phyloP scores from a whole-genome alignment of 2,113 vertebrate species.

The Melanotaenia duboulayi region DNA sequence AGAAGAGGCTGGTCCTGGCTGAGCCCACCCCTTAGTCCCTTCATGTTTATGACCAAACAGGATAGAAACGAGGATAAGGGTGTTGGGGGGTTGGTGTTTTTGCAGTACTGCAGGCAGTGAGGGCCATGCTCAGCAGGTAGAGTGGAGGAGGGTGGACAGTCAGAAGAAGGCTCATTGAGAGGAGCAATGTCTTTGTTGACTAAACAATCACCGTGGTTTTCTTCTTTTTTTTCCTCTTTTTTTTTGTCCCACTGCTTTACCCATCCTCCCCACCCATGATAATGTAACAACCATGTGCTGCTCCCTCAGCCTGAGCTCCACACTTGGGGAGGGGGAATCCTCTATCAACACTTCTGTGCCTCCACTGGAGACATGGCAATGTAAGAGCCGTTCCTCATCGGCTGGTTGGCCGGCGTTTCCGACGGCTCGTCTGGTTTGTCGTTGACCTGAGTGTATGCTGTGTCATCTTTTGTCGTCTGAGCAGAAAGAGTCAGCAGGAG shows the following conservation, averaged over 20 bases:
- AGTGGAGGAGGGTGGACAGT: constrained; percentile 61
- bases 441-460: constrained; percentile 84
- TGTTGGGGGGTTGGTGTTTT: constrained; percentile 34
- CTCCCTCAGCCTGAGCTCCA: constrained; percentile 58
- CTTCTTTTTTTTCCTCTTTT: too few species aligned
- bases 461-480: constrained; percentile 84
- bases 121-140: constrained; percentile 76
- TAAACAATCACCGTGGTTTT: constrained; percentile 47
- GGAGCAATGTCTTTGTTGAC: constrained; percentile 61
- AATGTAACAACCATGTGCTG: constrained; percentile 49
- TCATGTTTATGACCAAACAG: constrained; percentile 33
- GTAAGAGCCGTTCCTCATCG: constrained; percentile 81
- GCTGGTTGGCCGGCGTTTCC: constrained; percentile 73
- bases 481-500: not conserved
- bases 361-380: constrained; percentile 87
- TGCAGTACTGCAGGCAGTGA: constrained; percentile 67
- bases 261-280: constrained; percentile 31
- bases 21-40: constrained; percentile 32
- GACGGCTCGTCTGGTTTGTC: constrained; percentile 80
- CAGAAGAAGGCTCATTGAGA: constrained; percentile 57
- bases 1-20: constrained; percentile 46
- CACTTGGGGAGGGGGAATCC: constrained; percentile 28
- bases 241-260: constrained; percentile 42
- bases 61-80: constrained; percentile 48
- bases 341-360: constrained; percentile 83